Base-by-base conservation (phyloP, 2,888 invertebrate genomes). In the Lepidonotus clava region DNA sequence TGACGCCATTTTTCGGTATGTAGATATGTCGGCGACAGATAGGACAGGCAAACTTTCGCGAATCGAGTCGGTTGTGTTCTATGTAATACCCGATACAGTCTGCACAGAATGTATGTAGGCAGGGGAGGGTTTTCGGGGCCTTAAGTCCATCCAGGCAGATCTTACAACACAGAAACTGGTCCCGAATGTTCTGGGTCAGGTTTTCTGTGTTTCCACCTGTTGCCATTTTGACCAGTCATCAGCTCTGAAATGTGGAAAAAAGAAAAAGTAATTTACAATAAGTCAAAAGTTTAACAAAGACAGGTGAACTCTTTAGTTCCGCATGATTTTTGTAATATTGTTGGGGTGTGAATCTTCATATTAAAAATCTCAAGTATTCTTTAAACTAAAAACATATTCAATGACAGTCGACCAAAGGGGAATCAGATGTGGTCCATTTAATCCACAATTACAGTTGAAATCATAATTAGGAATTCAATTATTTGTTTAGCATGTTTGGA, bases 51-150 rank as follows among this genome's bases (percentile, higher is more conserved):
- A 90, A 89, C 80, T 89, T 89, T n/a, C 89, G 84, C 36, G 84
- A 56, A 71, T 90, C 90, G 34, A 88, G 40, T 56, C 87, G 84
- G 83, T 90, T 90, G 85, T 87, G 87, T 21, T 87, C 86, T 0
- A 88, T 86, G 84, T 88, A 89, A 71, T 86, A 88, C 1, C 83
- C 53, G 14, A 88, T 51, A 71, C 88, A 89, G 32, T 87, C 87
- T 14, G 87, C 87, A 84, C 90, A 90, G 86, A 90, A 90, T 4
- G 90, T 90, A 85, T 90, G 90, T 46, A 90, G 88, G 56, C 90
- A 90, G 28, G 89, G 87, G 46, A 90, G 87, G 0, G 89, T 89
- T 83, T 90, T 90, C 38, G 90, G 90, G n/a, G 84, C 80, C 84
- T 87, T 89, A 28, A 89, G 87, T 14, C 83, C 85, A 41, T 90